phyloP scores from a whole-genome alignment of 2,888 invertebrate species.

The Falcaria lacertinaria region DNA sequence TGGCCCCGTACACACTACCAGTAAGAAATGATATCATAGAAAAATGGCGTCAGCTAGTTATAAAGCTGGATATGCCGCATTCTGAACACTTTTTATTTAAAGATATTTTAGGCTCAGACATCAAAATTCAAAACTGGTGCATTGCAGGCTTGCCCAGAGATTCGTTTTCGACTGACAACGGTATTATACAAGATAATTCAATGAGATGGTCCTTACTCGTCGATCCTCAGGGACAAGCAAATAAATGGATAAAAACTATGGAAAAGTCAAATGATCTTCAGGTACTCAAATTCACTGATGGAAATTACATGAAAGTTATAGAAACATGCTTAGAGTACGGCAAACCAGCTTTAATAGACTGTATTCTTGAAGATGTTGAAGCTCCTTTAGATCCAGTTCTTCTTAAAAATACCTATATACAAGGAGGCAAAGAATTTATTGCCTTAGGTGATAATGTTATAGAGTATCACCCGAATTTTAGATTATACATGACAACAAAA shows the following conservation, averaged over 20 bases:
- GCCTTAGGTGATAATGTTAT: slow-evolving; percentile 88
- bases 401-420: slow-evolving; percentile 85
- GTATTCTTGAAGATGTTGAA: slow-evolving; percentile 87
- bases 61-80: slow-evolving; percentile 86
- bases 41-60: slow-evolving; percentile 87
- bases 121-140: slow-evolving; percentile 92
- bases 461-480: slow-evolving; percentile 86
- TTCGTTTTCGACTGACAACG: slow-evolving; percentile 91
- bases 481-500: slow-evolving; percentile 90
- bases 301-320: slow-evolving; percentile 86
- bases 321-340: slow-evolving; percentile 88
- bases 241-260: slow-evolving; percentile 91
- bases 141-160: slow-evolving; percentile 90
- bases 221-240: slow-evolving; percentile 92
- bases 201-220: slow-evolving; percentile 89
- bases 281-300: slow-evolving; percentile 86
- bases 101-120: slow-evolving; percentile 88
- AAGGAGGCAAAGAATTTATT: slow-evolving; percentile 87
- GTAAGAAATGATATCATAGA: slow-evolving; percentile 80
- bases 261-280: slow-evolving; percentile 86
- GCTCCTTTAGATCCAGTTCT: slow-evolving; percentile 88
- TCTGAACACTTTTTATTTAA: slow-evolving; percentile 86
- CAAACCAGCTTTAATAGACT: slow-evolving; percentile 87
- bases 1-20: slow-evolving; percentile 89
- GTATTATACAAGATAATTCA: slow-evolving; percentile 89